Conservation (phyloP, 2,113 vertebrate species). For the Mus spicilegus region DNA sequence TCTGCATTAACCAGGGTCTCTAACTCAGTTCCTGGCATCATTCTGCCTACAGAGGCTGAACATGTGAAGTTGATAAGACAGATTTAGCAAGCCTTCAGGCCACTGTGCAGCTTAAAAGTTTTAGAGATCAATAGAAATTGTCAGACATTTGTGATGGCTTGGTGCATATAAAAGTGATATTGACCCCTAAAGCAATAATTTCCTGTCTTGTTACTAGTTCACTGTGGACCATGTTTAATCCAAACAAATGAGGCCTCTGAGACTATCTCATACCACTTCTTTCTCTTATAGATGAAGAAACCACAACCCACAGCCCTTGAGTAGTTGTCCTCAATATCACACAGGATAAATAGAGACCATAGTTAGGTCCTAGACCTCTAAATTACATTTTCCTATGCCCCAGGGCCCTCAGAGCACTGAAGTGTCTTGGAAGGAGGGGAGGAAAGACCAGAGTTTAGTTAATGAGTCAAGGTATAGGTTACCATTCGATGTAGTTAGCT, state of each 20-base stretch:
- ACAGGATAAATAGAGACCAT: background rate
- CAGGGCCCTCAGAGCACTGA: background rate
- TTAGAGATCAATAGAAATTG: background rate
- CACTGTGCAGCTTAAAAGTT: background rate
- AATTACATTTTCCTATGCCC: too few relatives aligned
- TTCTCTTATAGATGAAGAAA: background rate
- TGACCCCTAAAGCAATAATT: background rate
- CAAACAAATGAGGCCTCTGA: background rate
- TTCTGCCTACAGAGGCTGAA: background rate
- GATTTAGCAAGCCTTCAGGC: background rate
- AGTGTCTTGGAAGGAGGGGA: background rate
- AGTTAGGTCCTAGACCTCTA: background rate
- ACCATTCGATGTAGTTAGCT: too few relatives aligned
- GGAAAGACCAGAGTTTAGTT: too few relatives aligned
- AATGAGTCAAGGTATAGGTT: background rate
- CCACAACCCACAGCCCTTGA: background rate
- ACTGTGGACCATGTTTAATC: too few relatives aligned
- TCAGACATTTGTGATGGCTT: background rate
- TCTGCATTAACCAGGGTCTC: background rate
- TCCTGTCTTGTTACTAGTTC: background rate
- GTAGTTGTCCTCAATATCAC: background rate
- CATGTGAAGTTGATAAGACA: background rate
- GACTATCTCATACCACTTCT: background rate
- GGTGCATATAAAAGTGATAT: background rate
- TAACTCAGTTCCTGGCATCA: too few relatives aligned